Percentiles rank a stretch among this genome's conserved stretches.
phyloP scores from a whole-genome alignment of 1,140 invertebrate genomes.

The Drosophila pallidifrons region DNA sequence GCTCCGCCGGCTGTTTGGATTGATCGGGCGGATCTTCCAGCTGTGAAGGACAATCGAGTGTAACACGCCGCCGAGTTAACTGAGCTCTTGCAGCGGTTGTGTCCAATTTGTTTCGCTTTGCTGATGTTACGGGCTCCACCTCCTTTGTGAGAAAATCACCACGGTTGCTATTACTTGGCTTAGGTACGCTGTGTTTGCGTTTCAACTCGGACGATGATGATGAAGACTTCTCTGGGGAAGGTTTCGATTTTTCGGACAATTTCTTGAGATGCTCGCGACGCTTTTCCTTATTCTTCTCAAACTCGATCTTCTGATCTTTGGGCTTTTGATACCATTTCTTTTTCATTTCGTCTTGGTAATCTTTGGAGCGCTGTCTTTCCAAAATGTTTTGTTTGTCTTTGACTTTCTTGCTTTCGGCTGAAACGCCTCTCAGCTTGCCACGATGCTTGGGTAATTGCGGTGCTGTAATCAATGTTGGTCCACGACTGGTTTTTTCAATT shows the following conservation, averaged over 20 bases:
- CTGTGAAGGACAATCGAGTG: conserved; percentile 51
- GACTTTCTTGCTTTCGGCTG: conserved; percentile 20
- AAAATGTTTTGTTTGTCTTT: conserved; percentile 9
- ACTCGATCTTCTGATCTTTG: conserved; percentile 48
- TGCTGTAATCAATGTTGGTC: conserved; percentile 56
- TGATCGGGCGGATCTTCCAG: conserved; percentile 12
- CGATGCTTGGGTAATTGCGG: conserved; percentile 57
- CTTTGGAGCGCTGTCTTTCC: conserved; percentile 36
- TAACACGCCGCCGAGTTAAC: conserved; percentile 17
- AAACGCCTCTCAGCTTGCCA: conserved; percentile 64
- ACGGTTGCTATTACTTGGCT: conserved; percentile 56
- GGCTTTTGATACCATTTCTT: conserved; percentile 68
- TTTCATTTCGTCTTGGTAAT: conserved; percentile 49
- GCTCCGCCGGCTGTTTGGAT: conserved; percentile 31
- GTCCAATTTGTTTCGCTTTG: conserved; percentile 42
- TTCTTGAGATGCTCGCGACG: conserved; percentile 70
- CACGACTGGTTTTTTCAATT: background rate
- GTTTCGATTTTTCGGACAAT: conserved; percentile 36
- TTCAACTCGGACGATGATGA: conserved; percentile 28
- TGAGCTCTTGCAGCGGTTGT: conserved; percentile 1
- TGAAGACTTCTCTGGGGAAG: background rate
- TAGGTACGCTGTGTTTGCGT: conserved; percentile 31
- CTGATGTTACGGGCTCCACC: conserved; percentile 14
- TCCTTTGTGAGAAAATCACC: conserved; percentile 64
- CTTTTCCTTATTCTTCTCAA: conserved; percentile 45